Percentiles rank a stretch among this genome's conserved stretches.
phyloP scores from a whole-genome alignment of 2,888 invertebrate species.

The Erynnis tages region DNA sequence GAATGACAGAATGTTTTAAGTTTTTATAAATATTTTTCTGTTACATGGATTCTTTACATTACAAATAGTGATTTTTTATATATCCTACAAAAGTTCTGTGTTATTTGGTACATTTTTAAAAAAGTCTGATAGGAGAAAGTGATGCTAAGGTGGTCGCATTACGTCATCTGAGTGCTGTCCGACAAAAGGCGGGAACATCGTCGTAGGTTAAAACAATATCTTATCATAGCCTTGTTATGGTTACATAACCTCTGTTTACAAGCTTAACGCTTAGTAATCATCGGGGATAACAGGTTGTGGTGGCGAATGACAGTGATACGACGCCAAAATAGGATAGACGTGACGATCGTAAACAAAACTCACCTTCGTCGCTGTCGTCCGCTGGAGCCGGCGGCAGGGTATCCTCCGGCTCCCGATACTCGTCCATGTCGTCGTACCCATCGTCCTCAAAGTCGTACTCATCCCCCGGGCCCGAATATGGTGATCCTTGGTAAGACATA shows the following conservation, averaged over 20 bases:
- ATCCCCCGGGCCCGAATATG: conserved; percentile 85
- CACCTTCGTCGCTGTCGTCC: conserved; percentile 83
- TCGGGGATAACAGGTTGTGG: conserved; percentile 37
- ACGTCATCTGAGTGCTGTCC: conserved; percentile 61
- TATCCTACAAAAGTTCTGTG: background rate
- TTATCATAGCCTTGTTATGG: conserved; percentile 49
- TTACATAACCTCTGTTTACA: conserved; percentile 60
- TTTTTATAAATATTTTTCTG: no score
- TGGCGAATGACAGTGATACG: conserved; percentile 43
- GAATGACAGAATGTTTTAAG: no score
- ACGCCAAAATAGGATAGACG: conserved; percentile 54
- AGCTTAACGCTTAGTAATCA: conserved; percentile 35
- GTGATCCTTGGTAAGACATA: conserved; percentile 86
- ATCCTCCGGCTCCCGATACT: conserved; percentile 84
- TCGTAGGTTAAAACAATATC: conserved; percentile 32
- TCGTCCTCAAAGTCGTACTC: conserved; percentile 89
- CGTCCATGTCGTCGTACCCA: conserved; percentile 86
- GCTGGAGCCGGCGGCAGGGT: conserved; percentile 76
- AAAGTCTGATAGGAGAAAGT: conserved; percentile 55
- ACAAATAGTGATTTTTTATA: no score
- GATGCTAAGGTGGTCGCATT: conserved; percentile 50
- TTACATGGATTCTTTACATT: no score
- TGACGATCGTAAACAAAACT: conserved; percentile 65
- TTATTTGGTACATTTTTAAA: conserved; percentile 29
- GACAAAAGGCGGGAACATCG: conserved; percentile 64